Evolutionary conservation across 2,888 invertebrate genomes (phyloP).

Genomic region (Metellina segmentata): DNA sequence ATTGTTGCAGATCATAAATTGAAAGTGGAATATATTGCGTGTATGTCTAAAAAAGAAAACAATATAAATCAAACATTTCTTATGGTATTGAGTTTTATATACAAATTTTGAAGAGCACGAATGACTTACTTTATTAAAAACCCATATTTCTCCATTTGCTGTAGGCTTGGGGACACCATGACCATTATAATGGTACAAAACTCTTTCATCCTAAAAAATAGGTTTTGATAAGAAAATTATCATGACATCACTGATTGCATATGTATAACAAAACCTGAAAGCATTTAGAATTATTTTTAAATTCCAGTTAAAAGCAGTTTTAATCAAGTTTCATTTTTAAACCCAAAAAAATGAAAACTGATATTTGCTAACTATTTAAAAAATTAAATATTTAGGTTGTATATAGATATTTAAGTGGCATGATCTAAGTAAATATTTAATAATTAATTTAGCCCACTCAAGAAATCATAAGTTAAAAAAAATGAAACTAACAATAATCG

Average conservation of each 20-base stretch:
- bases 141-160: constrained; percentile 99
- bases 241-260: too few species aligned
- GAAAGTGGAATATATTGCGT: constrained; percentile 99
- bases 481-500: too few species aligned
- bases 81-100: background rate
- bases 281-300: background rate
- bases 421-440: too few species aligned
- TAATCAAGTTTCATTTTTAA: too few species aligned
- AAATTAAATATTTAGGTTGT: too few species aligned
- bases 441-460: too few species aligned
- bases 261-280: too few species aligned
- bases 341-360: too few species aligned
- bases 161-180: constrained; percentile 99
- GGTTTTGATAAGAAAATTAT: background rate
- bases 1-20: constrained; percentile 97
- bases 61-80: background rate
- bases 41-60: constrained; percentile 86
- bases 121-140: constrained; percentile 92
- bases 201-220: constrained; percentile 89
- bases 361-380: too few species aligned
- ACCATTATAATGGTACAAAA: constrained; percentile 99
- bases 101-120: constrained; percentile 39
- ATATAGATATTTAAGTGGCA: too few species aligned
- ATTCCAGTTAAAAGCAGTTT: background rate
- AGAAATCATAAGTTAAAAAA: too few species aligned